phyloP scores from a whole-genome alignment of 2,113 vertebrate species.

The Leptodactylus fuscus region DNA sequence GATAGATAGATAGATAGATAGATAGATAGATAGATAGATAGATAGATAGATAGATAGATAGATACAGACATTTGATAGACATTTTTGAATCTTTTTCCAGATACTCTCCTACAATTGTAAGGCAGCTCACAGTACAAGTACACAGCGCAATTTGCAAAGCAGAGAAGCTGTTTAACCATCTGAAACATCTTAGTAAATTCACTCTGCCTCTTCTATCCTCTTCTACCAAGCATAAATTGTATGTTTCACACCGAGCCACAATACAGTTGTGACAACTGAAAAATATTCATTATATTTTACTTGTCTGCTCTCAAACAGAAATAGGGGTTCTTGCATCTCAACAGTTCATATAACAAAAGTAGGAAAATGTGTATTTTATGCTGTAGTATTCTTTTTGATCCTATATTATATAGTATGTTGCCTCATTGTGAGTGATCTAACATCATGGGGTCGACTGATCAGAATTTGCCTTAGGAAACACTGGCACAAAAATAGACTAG shows the following conservation, averaged over 20 bases:
- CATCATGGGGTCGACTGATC: slow-evolving; percentile 19
- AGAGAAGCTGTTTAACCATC: slow-evolving; percentile 24
- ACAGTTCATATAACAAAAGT: neutral
- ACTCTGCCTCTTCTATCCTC: neutral
- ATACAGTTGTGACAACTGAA: slow-evolving; percentile 14
- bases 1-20: too few relatives aligned
- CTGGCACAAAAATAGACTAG: slow-evolving; percentile 31
- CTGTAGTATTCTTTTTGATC: slow-evolving; percentile 9
- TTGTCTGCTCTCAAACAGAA: neutral
- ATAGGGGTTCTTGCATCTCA: neutral
- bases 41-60: too few relatives aligned
- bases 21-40: too few relatives aligned
- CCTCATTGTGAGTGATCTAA: slow-evolving; percentile 28
- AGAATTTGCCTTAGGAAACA: slow-evolving; percentile 24
- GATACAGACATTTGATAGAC: too few relatives aligned
- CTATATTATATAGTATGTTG: neutral
- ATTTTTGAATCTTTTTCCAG: too few relatives aligned
- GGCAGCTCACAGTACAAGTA: neutral
- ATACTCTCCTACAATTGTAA: too few relatives aligned
- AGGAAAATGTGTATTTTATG: neutral
- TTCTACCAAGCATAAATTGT: neutral
- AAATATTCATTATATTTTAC: slow-evolving; percentile 5
- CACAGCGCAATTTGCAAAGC: neutral
- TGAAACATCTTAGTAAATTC: neutral
- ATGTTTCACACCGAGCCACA: neutral